phyloP scores from a whole-genome alignment of 2,888 invertebrate species.

The Proisotoma minuta region DNA sequence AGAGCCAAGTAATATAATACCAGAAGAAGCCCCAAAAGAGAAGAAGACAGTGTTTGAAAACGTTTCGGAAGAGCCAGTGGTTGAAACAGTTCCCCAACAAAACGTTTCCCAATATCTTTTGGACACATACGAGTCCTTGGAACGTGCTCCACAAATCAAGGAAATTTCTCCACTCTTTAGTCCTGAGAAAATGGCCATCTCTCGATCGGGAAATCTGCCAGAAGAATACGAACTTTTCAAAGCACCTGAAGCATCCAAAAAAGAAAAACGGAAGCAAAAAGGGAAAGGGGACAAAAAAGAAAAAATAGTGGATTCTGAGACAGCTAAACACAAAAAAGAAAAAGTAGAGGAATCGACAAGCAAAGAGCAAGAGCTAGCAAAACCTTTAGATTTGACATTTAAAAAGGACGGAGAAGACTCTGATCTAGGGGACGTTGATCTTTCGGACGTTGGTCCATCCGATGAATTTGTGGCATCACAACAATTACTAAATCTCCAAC shows the following conservation, averaged over 20 bases:
- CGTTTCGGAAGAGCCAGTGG: background rate
- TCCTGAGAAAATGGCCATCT: background rate
- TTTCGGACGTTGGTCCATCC: slow-evolving; percentile 6
- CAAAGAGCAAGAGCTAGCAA: background rate
- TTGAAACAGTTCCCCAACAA: background rate
- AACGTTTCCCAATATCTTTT: background rate
- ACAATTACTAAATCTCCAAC: slow-evolving; percentile 7
- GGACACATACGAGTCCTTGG: background rate
- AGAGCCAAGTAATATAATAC: too few relatives aligned
- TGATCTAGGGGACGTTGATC: slow-evolving; percentile 3
- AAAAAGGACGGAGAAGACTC: too few relatives aligned
- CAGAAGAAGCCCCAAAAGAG: background rate
- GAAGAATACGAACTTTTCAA: background rate
- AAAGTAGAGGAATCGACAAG: background rate
- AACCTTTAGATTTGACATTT: too few relatives aligned
- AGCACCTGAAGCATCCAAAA: background rate
- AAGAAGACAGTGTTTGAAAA: background rate
- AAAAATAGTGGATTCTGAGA: too few relatives aligned
- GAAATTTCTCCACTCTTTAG: background rate
- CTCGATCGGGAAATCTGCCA: background rate
- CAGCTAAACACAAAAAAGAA: background rate
- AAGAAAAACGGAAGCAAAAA: too few relatives aligned
- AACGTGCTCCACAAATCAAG: background rate
- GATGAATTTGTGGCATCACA: slow-evolving; percentile 11
- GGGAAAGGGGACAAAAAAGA: too few relatives aligned